Conservation (phyloP, 2,888 invertebrate genomes). For the Ophion ventricosus region DNA sequence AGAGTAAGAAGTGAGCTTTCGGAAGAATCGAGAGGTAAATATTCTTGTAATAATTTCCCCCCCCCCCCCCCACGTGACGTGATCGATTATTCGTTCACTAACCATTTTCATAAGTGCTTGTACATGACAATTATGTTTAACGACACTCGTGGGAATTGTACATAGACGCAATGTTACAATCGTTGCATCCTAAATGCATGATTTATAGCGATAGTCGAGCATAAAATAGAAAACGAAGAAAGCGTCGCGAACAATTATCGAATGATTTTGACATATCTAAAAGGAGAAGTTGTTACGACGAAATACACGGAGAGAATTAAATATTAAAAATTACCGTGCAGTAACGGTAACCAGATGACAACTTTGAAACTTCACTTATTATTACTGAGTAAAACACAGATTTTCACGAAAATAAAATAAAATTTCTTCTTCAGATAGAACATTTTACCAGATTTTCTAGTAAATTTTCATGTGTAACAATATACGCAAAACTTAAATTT, state of each 20-base stretch:
- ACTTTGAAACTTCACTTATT: too few relatives aligned
- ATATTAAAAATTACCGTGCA: too few relatives aligned
- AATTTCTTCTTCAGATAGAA: too few relatives aligned
- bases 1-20: background rate
- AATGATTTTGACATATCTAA: constrained; percentile 55
- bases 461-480: too few relatives aligned
- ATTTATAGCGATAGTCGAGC: constrained; percentile 12
- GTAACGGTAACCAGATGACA: too few relatives aligned
- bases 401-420: too few relatives aligned
- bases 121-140: background rate
- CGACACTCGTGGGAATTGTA: constrained; percentile 32
- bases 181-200: constrained; percentile 11
- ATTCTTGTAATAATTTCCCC: background rate
- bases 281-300: constrained; percentile 42
- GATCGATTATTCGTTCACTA: background rate
- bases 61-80: background rate
- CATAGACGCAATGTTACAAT: constrained; percentile 27
- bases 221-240: constrained; percentile 26
- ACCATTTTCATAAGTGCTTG: background rate
- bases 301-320: too few relatives aligned
- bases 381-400: too few relatives aligned
- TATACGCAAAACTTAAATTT: too few relatives aligned
- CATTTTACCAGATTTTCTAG: too few relatives aligned
- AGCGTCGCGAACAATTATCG: constrained; percentile 34
- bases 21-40: background rate